phyloP scores from a whole-genome alignment of 2,113 vertebrate genomes.

The Pteruthius melanotis region DNA sequence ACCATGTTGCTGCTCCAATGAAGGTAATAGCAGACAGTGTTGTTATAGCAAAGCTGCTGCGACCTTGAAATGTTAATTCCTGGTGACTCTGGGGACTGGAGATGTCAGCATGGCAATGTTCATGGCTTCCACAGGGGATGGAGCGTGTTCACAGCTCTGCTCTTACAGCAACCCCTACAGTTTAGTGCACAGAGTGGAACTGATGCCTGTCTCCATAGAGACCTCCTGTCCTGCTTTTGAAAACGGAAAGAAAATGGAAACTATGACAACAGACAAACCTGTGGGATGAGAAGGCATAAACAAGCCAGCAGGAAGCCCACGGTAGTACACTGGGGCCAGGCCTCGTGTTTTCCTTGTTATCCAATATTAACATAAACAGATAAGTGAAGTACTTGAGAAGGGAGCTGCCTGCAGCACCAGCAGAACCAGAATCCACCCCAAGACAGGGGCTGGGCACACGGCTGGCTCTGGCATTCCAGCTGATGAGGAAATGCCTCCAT shows the following conservation, averaged over 20 bases:
- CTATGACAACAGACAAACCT: conserved; percentile 60
- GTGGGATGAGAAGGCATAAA: conserved; percentile 36
- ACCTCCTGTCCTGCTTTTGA: conserved; percentile 41
- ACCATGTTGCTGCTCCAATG: neutral
- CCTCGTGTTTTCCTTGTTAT: neutral
- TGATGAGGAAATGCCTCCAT: neutral
- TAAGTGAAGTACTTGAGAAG: neutral
- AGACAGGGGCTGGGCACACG: rapidly evolving
- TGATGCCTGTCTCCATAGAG: conserved; percentile 59
- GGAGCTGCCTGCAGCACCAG: neutral
- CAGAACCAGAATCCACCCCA: neutral
- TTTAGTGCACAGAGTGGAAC: conserved; percentile 25
- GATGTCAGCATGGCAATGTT: neutral
- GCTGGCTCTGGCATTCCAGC: neutral
- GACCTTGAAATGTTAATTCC: conserved; percentile 27
- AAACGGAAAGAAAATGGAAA: neutral
- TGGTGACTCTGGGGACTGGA: neutral
- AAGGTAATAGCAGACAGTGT: neutral
- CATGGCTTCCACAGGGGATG: neutral
- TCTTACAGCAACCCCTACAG: conserved; percentile 59
- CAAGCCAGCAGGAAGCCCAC: conserved; percentile 27
- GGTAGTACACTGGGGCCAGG: conserved; percentile 1
- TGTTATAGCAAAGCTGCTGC: neutral
- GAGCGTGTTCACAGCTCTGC: neutral
- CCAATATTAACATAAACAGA: conserved; percentile 21